Base-by-base conservation (phyloP, 2,797 vertebrate genomes). In the Rhinoraja longicauda region DNA sequence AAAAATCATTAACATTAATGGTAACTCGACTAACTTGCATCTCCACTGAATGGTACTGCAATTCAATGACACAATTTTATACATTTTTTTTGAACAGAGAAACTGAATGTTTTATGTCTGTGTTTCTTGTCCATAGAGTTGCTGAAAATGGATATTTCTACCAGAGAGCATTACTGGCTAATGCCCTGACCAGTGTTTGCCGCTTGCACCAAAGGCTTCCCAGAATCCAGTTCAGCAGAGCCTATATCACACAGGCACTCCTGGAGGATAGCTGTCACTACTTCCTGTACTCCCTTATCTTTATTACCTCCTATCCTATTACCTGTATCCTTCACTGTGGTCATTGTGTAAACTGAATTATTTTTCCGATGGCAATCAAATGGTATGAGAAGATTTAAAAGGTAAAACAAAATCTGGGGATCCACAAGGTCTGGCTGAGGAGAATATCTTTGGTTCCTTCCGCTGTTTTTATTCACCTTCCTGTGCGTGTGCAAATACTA, bases 251-350 rank as follows among this genome's bases (percentile, higher is more conserved):
- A 81, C 93, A 93, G 93, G 93, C 82, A 82, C 82, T 78, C 39
- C 36, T 93, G 36, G 93, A 93, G 73, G 93, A 93, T 73, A 86
- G 79, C 79, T 86, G 81, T 67, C 93, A 93, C 86, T 93, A 93
- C 86, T 86, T 93, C 67, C 86, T 93, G 45, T 93, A 88, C 59
- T 86, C 93, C 17, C 93, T 93, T 70, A 93, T 93, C 93, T 93
- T 93, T 90, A 77, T 93, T 90, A 93, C 81, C 70, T 86, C 93
- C 86, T 32, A 90, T 29, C 93, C 93, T 57, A 73, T 93, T 59
- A 88, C 93, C 86, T 77, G 93, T 93, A 93, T 93, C 86, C 93
- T 93, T 90, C 90, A 75, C 39, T 73, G 39, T 92, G 70, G 24
- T 92, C 72, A 57, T 92, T 53, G 39, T 72, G 90, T 75, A 92